Evolutionary conservation across 2,113 vertebrate genomes (phyloP), one percentile per base, ranked within the genome.

Genomic region (Mixornis gularis): DNA sequence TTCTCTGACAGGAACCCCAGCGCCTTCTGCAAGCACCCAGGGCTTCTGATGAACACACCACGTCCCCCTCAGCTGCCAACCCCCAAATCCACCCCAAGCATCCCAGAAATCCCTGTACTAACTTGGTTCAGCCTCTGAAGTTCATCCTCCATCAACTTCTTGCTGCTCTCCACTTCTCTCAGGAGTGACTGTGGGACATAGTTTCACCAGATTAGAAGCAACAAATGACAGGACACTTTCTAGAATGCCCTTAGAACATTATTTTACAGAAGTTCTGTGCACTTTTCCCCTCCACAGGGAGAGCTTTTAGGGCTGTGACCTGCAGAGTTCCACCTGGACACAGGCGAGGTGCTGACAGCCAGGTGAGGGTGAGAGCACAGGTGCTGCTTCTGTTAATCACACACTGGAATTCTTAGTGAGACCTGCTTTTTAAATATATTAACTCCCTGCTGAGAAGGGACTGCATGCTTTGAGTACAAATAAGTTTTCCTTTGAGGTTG

Each of bases 41-140:
- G 62, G 10, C 41, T 71, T 13, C 13, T 79, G 68, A 29, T 72
- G 19, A 78, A 5, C 58, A 25, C 30, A 52, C 29, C 49, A 30
- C 0, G 0, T 56, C 62, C 55, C 25, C 8, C 12, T 36, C 41
- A 9, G 66, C 70, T 2, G 1, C 38, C 58, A 38, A 4, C 7
- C 27, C 36, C 56, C 55, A 74, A 65, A 66, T 14, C 12, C 38
- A 13, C 18, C 48, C 62, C n/a, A 1, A 52, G 13, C 15, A 4
- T 16, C 48, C 27, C 55, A 26, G 49, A 8, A 46, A 44, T 36
- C 60, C 27, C 48, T 36, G 26, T 43, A 41, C 96, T 95, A 40
- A 99, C 98, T 98, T 99, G 98, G 20, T 98, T 97, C 20, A 98
- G 97, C 70, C 98, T 98, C 94, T 98, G 98, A 46, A 98, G 96